phyloP scores from a whole-genome alignment of 2,888 invertebrate species.

The Chrysomela aeneicollis region DNA sequence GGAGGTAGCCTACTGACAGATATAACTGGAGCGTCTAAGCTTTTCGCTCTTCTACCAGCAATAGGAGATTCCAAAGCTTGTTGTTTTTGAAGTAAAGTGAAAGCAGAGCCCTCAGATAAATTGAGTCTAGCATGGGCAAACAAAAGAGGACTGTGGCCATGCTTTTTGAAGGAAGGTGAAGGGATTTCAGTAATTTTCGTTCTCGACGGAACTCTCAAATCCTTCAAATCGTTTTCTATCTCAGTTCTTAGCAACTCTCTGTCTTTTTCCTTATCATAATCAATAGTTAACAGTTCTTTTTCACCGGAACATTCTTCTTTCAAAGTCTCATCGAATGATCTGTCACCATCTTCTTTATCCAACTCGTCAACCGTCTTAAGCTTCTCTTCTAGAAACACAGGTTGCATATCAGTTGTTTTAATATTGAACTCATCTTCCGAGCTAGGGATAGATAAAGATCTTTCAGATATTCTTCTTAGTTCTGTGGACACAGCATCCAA shows the following conservation, averaged over 20 bases:
- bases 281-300: conserved; percentile 46
- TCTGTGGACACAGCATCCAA: conserved; percentile 73
- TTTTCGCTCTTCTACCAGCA: conserved; percentile 80
- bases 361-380: conserved; percentile 54
- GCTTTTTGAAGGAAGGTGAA: conserved; percentile 74
- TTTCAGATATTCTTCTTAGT: conserved; percentile 74
- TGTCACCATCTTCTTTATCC: conserved; percentile 54
- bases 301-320: conserved; percentile 49
- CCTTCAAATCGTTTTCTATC: conserved; percentile 58
- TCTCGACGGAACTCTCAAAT: conserved; percentile 59
- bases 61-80: conserved; percentile 80
- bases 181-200: conserved; percentile 72
- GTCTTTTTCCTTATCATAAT: conserved; percentile 54
- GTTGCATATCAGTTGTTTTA: conserved; percentile 64
- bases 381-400: conserved; percentile 55
- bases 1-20: conserved; percentile 81
- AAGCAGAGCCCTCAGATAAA: conserved; percentile 84
- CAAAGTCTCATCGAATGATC: conserved; percentile 56
- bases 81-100: conserved; percentile 77
- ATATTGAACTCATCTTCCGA: conserved; percentile 77
- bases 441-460: conserved; percentile 78
- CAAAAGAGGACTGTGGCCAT: conserved; percentile 78
- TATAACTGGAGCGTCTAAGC: conserved; percentile 84
- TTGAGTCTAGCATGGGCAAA: conserved; percentile 84
- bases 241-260: conserved; percentile 56